These are phyloP conservation scores for Limonius californicus DNA, from an alignment of 1,140 invertebrate species.

Conservation along the genomic window DNA sequence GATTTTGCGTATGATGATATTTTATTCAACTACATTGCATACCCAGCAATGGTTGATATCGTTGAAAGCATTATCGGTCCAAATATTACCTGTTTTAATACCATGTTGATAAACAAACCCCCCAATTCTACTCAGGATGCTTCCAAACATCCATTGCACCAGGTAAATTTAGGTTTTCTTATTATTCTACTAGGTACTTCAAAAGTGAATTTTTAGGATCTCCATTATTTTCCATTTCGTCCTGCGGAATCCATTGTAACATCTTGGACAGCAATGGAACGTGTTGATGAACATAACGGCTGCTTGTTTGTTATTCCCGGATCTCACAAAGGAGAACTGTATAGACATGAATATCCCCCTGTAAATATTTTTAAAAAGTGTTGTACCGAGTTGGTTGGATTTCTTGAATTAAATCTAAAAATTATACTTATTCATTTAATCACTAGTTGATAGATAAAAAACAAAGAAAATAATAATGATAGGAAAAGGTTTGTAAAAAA, in stretches of 20 bases:
- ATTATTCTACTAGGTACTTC: not conserved
- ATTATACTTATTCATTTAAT: no score
- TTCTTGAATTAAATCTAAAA: no score
- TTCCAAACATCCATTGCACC: constrained; percentile 74
- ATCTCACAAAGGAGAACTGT: constrained; percentile 62
- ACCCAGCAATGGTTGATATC: constrained; percentile 65
- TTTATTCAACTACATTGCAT: constrained; percentile 65
- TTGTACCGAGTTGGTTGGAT: not conserved
- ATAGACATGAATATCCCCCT: constrained; percentile 70
- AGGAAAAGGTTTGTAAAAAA: not conserved
- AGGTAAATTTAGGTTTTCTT: constrained; percentile 49
- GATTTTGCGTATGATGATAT: constrained; percentile 70
- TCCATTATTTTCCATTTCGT: constrained; percentile 86
- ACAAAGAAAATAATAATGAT: not conserved
- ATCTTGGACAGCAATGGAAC: constrained; percentile 87
- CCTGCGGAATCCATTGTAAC: constrained; percentile 75
- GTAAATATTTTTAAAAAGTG: no score
- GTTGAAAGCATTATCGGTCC: constrained; percentile 75
- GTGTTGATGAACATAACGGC: constrained; percentile 72
- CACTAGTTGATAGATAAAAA: no score
- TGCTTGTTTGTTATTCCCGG: constrained; percentile 82
- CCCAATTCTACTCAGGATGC: constrained; percentile 67
- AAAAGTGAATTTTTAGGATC: constrained; percentile 65
- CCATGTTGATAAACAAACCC: constrained; percentile 91
- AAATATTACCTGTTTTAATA: constrained; percentile 77